These are phyloP conservation scores for Hemiscyllium ocellatum DNA, from an alignment of 2,113 vertebrate genomes.

Conservation along the genomic window DNA sequence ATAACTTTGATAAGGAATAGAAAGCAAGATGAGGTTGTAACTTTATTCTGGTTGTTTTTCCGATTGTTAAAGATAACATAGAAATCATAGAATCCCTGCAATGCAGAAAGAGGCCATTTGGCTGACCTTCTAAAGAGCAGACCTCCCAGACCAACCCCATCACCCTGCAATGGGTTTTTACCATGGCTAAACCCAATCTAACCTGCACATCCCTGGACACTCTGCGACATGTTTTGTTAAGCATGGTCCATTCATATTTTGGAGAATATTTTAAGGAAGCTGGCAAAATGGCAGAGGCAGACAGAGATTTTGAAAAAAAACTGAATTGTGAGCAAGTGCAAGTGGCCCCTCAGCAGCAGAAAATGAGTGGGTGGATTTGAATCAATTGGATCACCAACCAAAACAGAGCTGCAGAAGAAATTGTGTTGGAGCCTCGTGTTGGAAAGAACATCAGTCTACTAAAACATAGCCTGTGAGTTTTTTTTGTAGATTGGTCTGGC, in stretches of 20 bases:
- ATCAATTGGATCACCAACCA: neutral
- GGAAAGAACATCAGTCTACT: neutral
- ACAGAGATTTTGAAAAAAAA: neutral
- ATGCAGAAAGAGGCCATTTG: no score
- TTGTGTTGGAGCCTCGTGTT: neutral
- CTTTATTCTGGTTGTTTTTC: neutral
- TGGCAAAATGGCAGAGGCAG: neutral
- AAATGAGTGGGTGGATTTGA: neutral
- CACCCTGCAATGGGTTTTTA: no score
- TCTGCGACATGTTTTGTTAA: no score
- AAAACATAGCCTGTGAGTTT: neutral
- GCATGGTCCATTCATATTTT: no score
- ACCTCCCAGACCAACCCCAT: no score
- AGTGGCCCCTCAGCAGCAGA: no score
- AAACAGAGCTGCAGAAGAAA: neutral
- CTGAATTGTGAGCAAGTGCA: no score
- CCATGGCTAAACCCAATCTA: no score
- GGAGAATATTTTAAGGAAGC: neutral
- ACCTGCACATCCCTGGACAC: no score
- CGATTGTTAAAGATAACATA: neutral
- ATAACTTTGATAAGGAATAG: neutral
- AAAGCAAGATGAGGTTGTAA: neutral
- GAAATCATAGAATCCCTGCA: no score
- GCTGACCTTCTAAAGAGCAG: no score
- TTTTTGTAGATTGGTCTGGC: no score